Base-by-base conservation (phyloP, 92 coral and sea anemone species). In the Scolanthus callimorphus region DNA sequence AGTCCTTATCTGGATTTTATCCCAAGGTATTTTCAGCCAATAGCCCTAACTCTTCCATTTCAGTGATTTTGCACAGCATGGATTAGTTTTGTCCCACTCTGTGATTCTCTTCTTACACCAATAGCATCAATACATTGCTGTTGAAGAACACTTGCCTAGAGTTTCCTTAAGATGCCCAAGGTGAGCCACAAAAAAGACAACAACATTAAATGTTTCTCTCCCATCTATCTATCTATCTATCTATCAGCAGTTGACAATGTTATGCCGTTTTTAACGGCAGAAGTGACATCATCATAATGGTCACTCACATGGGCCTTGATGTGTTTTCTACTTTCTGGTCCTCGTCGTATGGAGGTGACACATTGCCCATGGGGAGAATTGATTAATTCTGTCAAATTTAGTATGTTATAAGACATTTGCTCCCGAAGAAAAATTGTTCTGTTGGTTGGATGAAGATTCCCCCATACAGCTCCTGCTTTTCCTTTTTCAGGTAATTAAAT, bases 301-400 rank as follows among this genome's bases (percentile, higher is more conserved):
- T 19, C 69, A 26, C 41, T 49, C 11, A 48, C 59, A 62, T 62
- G 69, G 27, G 69, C 58, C 20, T 22, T n/a, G 44, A 62, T 62
- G 69, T 45, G 47, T 4, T 62, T 45, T 30, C 74, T 67, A 17
- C 20, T 67, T 55, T 67, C 74, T 23, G 74, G 74, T 27, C 51
- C 74, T 43, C 74, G 30, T 55, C 74, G 55, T 12, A 67, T 55
- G 0, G 74, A 67, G 13, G 51, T 55, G 10, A 69, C 41, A 69
- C 55, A 69, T 53, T 57, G 76, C 29, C 66, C 76, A 46, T 69
- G 45, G 26, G 76, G 76, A 47, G 76, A 69, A 49, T 69, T 69
- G 34, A 55, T 69, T 27, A 69, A 47, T 46, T 69, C 62, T 19
- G 76, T 69, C 51, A 69, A 69, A 29, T 69, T 69, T 59, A 69